These are phyloP conservation scores for Sebastes wilsoni DNA, from an alignment of 2,797 vertebrate genomes.

Conservation along the genomic window DNA sequence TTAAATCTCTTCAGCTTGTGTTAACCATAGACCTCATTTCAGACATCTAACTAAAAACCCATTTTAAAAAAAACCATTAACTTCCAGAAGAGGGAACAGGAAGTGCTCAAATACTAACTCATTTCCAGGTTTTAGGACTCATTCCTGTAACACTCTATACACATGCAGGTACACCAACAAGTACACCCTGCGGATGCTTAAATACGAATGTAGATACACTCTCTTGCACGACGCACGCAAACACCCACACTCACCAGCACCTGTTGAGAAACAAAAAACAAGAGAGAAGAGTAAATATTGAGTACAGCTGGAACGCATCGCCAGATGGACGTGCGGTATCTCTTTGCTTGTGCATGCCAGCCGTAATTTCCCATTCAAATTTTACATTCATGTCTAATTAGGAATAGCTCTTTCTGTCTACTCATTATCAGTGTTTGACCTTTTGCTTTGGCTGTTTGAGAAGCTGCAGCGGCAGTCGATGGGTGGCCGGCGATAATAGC, in stretches of 20 bases:
- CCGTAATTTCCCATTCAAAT: conserved; percentile 69
- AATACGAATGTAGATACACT: conserved; percentile 26
- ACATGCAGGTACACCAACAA: conserved; percentile 32
- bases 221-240: not conserved
- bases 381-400: conserved; percentile 75
- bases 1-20: too few species aligned
- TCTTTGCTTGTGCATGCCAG: conserved; percentile 19
- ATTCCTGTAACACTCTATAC: not conserved
- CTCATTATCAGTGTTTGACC: conserved; percentile 83
- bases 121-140: too few species aligned
- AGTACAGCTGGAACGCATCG: conserved; percentile 36
- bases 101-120: too few species aligned
- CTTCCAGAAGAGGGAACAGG: too few species aligned
- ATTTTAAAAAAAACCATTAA: too few species aligned
- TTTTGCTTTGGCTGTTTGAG: conserved; percentile 78
- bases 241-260: not conserved
- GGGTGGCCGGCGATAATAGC: conserved; percentile 74
- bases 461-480: conserved; percentile 66
- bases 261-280: conserved; percentile 27
- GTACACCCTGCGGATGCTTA: conserved; percentile 7
- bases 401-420: conserved; percentile 65
- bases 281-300: conserved; percentile 25
- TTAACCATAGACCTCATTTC: too few species aligned
- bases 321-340: conserved; percentile 32
- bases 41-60: too few species aligned